Conservation (phyloP, 1,140 invertebrate genomes). For the Zaprionus vittiger region DNA sequence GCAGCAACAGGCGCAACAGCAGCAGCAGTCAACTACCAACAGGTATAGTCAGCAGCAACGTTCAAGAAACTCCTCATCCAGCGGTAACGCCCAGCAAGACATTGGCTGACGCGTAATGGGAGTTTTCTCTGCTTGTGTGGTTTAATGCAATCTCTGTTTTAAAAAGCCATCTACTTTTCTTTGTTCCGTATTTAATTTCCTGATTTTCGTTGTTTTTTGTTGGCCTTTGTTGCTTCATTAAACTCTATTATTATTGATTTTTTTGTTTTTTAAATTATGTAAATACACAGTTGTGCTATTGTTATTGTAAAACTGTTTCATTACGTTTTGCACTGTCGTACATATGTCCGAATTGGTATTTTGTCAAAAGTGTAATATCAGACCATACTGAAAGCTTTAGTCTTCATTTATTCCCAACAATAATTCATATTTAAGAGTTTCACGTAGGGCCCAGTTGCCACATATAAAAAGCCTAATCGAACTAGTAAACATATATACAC, state of each 20-base stretch:
- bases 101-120: slow-evolving; percentile 91
- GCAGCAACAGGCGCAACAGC: slow-evolving; percentile 62
- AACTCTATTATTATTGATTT: slow-evolving; percentile 24
- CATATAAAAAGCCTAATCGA: slow-evolving; percentile 48
- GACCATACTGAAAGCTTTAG: slow-evolving; percentile 52
- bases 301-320: slow-evolving; percentile 19
- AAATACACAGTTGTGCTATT: slow-evolving; percentile 45
- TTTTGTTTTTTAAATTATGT: slow-evolving; percentile 51
- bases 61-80: slow-evolving; percentile 87
- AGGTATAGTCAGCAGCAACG: slow-evolving; percentile 91
- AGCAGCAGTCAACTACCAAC: slow-evolving; percentile 86
- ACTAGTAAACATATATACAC: slow-evolving; percentile 50
- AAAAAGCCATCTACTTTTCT: slow-evolving; percentile 19
- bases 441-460: slow-evolving; percentile 63
- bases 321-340: slow-evolving; percentile 36
- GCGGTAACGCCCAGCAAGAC: slow-evolving; percentile 84
- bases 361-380: slow-evolving; percentile 16
- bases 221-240: slow-evolving; percentile 47
- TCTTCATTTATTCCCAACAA: slow-evolving; percentile 47
- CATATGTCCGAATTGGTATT: slow-evolving; percentile 2
- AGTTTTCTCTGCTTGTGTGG: slow-evolving; percentile 91
- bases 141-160: slow-evolving; percentile 84
- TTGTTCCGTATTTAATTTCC: slow-evolving; percentile 23
- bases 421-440: slow-evolving; percentile 59
- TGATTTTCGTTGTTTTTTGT: slow-evolving; percentile 11